Percentiles rank a stretch among this genome's conserved stretches.
phyloP scores from a whole-genome alignment of 2,888 invertebrate species.

The Lasioglossum malachurum region DNA sequence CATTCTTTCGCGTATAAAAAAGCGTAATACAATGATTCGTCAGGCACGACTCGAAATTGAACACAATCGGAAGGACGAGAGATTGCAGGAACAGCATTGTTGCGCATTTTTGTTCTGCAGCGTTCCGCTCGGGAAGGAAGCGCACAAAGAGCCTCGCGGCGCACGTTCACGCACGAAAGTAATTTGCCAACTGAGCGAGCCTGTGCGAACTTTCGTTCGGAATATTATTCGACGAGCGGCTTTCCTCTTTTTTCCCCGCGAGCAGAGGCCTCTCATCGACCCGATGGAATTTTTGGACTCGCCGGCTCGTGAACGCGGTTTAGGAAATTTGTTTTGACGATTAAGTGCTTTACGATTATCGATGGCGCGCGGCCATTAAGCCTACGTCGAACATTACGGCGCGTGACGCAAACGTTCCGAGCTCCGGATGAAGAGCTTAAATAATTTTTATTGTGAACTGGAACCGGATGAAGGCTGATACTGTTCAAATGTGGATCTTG shows the following conservation, averaged over 20 bases:
- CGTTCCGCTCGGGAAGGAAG: conserved; percentile 12
- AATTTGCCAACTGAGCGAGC: conserved; percentile 28
- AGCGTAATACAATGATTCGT: neutral
- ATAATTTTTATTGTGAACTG: conserved; percentile 32
- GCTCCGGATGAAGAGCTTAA: neutral
- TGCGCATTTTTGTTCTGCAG: neutral
- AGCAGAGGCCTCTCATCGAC: neutral
- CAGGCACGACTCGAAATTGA: neutral
- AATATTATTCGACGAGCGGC: conserved; percentile 9
- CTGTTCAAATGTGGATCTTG: neutral
- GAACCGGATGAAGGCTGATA: neutral
- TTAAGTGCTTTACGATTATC: conserved; percentile 35
- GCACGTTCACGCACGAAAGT: conserved; percentile 11
- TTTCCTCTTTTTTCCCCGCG: neutral
- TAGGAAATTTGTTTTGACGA: conserved; percentile 32
- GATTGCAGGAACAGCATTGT: neutral
- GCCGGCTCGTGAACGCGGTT: conserved; percentile 7
- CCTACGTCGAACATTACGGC: neutral
- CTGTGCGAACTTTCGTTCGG: conserved; percentile 8
- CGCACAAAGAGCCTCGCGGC: neutral
- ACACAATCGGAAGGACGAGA: neutral
- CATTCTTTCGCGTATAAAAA: neutral
- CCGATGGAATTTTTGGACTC: conserved; percentile 29
- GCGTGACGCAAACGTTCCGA: conserved; percentile 13
- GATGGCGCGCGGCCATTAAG: neutral